phyloP scores from a whole-genome alignment of 2,797 vertebrate species.

The Channa striata region DNA sequence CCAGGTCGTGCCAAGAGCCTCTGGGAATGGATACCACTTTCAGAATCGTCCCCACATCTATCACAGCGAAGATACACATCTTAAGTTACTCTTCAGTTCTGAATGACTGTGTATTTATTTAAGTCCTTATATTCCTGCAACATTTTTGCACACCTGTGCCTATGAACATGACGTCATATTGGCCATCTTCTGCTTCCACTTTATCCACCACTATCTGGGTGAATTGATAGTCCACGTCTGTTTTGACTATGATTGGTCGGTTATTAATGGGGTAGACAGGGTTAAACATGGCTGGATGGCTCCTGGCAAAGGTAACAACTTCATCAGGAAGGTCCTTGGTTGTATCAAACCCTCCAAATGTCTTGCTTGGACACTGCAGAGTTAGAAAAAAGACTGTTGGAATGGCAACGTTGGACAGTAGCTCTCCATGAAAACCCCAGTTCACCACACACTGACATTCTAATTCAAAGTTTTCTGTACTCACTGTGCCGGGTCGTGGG shows the following conservation, averaged over 20 bases:
- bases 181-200: conserved; percentile 97
- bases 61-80: conserved; percentile 28
- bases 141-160: conserved; percentile 89
- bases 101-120: background rate
- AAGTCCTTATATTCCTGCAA: too few relatives aligned
- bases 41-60: conserved; percentile 95
- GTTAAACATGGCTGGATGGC: conserved; percentile 98
- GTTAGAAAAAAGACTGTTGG: background rate
- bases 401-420: background rate
- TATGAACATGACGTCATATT: conserved; percentile 99
- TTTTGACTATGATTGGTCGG: conserved; percentile 95
- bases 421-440: background rate
- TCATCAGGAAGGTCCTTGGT: conserved; percentile 99
- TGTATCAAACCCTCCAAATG: conserved; percentile 97
- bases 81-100: conserved; percentile 1
- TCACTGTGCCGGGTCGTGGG: conserved; percentile 97
- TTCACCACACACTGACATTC: background rate
- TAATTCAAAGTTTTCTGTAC: conserved; percentile 50
- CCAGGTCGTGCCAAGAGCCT: conserved; percentile 98
- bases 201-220: conserved; percentile 97
- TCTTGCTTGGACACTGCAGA: conserved; percentile 96
- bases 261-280: conserved; percentile 94
- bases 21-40: conserved; percentile 98
- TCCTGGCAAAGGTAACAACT: conserved; percentile 96
- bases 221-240: conserved; percentile 97